A percentile compares a stretch with the other conserved stretches of the same genome.
These are phyloP conservation scores for Ameiurus melas DNA, from an alignment of 2,113 vertebrate genomes.

Conservation along the genomic window DNA sequence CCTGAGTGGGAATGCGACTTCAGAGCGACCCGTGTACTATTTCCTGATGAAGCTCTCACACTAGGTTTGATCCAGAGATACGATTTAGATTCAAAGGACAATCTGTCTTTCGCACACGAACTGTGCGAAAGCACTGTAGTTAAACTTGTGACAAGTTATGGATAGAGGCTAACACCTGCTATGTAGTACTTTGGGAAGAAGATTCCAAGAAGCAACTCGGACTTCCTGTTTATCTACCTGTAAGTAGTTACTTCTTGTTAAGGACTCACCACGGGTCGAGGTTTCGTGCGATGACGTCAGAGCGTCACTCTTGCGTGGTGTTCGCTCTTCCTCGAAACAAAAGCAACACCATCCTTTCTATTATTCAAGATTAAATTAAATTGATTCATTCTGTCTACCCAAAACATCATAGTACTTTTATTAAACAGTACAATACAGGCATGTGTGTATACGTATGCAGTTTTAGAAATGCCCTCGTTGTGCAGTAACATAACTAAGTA, in stretches of 20 bases:
- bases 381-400: background rate
- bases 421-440: background rate
- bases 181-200: background rate
- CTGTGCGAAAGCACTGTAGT: background rate
- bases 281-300: background rate
- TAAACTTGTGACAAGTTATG: background rate
- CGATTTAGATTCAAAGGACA: background rate
- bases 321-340: background rate
- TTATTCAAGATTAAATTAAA: background rate
- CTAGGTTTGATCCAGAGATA: background rate
- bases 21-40: background rate
- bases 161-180: background rate
- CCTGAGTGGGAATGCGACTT: background rate
- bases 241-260: constrained; percentile 4
- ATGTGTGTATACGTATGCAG: background rate
- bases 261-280: background rate
- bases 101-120: background rate
- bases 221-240: constrained; percentile 11
- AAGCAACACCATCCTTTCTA: background rate
- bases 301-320: background rate
- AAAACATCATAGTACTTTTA: background rate
- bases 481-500: background rate
- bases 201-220: background rate
- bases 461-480: background rate
- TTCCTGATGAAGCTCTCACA: background rate